These are phyloP conservation scores for Macaca nemestrina DNA, from an alignment of 2,113 vertebrate species.

Conservation along the genomic window DNA sequence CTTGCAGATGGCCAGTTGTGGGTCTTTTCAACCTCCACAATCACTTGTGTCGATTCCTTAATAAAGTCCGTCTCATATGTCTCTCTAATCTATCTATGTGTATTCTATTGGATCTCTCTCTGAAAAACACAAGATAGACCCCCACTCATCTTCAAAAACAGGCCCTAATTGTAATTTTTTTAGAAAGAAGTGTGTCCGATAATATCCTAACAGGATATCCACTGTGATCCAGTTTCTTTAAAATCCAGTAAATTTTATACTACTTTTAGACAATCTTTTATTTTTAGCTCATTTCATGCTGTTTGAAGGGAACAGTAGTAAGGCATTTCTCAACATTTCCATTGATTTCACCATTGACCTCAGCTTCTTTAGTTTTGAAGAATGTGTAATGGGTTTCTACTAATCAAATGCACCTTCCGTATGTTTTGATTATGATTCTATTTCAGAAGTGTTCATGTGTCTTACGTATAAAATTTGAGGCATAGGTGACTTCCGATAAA, in stretches of 20 bases:
- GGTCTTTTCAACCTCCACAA: background rate
- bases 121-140: background rate
- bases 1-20: background rate
- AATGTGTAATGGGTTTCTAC: background rate
- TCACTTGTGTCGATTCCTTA: background rate
- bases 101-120: background rate
- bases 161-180: background rate
- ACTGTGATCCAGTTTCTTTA: background rate
- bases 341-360: background rate
- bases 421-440: background rate
- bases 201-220: background rate
- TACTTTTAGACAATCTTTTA: background rate
- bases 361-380: background rate
- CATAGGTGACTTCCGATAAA: background rate
- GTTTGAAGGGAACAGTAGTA: background rate
- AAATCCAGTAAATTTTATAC: background rate
- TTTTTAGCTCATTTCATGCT: background rate
- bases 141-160: background rate
- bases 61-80: background rate
- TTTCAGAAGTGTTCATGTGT: background rate
- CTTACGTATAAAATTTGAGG: background rate
- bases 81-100: background rate
- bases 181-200: background rate
- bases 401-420: background rate
- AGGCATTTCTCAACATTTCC: background rate